phyloP scores from a whole-genome alignment of 2,113 vertebrate species.

The Etheostoma spectabile region DNA sequence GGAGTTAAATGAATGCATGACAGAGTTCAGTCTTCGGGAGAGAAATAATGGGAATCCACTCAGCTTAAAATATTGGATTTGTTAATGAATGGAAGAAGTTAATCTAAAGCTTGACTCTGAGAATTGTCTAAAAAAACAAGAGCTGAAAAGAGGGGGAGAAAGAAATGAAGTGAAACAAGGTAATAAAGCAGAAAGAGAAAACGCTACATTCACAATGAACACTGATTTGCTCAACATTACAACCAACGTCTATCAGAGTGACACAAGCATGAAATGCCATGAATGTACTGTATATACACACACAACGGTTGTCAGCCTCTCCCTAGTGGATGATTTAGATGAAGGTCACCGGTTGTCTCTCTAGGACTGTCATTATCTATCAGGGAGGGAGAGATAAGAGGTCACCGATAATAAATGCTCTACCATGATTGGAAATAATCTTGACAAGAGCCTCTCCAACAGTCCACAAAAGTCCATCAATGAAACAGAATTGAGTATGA shows the following conservation, averaged over 20 bases:
- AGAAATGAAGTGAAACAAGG: not conserved
- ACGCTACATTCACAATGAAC: conserved; percentile 27
- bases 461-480: conserved; percentile 43
- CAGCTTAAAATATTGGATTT: conserved; percentile 68
- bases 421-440: conserved; percentile 69
- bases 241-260: conserved; percentile 27
- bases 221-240: conserved; percentile 28
- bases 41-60: conserved; percentile 62
- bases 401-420: conserved; percentile 63
- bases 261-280: conserved; percentile 1
- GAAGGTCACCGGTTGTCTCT: conserved; percentile 71
- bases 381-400: conserved; percentile 60
- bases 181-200: conserved; percentile 3
- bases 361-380: conserved; percentile 62
- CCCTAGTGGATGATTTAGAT: conserved; percentile 34
- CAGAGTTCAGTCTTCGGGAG: conserved; percentile 57
- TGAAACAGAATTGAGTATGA: conserved; percentile 42
- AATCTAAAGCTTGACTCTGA: conserved; percentile 41
- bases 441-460: conserved; percentile 68
- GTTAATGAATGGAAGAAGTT: conserved; percentile 60
- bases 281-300: not conserved
- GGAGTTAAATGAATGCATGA: conserved; percentile 61
- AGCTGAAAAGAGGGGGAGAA: not conserved
- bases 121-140: conserved; percentile 5
- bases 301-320: conserved; percentile 24